A percentile compares a stretch with the other conserved stretches of the same genome.
Evolutionary conservation across 2,797 vertebrate species (phyloP).

Genomic region (Xerus rutilus): DNA sequence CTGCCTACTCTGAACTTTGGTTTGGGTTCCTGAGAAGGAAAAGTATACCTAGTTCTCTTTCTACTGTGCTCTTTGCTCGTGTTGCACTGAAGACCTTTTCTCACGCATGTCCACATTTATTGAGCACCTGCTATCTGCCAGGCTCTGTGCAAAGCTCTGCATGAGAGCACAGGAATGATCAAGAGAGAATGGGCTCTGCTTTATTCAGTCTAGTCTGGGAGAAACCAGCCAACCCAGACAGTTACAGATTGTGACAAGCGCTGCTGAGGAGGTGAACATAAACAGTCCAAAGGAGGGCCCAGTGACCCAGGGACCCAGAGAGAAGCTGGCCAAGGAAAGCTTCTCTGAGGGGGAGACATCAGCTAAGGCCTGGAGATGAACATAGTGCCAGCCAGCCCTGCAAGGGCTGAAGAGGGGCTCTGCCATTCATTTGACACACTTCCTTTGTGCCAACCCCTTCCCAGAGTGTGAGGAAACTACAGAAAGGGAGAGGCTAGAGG

Average conservation of each 20-base stretch:
- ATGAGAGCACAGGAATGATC: background rate
- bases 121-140: background rate
- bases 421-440: background rate
- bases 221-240: background rate
- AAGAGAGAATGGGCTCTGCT: background rate
- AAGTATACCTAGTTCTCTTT: background rate
- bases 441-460: background rate
- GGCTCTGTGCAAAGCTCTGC: background rate
- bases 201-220: background rate
- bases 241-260: background rate
- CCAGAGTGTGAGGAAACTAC: background rate
- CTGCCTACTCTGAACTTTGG: background rate
- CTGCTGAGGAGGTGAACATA: background rate
- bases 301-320: background rate
- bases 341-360: background rate
- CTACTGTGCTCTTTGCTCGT: background rate
- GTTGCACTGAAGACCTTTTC: slow-evolving; percentile 31
- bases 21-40: slow-evolving; percentile 4
- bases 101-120: background rate
- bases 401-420: background rate
- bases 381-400: background rate
- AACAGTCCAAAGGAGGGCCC: background rate
- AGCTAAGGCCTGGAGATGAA: background rate
- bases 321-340: background rate
- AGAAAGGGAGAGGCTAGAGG: background rate